Evolutionary conservation across 2,113 vertebrate genomes (phyloP), one percentile per base, ranked within the genome.

Genomic region (Alethe castanea): DNA sequence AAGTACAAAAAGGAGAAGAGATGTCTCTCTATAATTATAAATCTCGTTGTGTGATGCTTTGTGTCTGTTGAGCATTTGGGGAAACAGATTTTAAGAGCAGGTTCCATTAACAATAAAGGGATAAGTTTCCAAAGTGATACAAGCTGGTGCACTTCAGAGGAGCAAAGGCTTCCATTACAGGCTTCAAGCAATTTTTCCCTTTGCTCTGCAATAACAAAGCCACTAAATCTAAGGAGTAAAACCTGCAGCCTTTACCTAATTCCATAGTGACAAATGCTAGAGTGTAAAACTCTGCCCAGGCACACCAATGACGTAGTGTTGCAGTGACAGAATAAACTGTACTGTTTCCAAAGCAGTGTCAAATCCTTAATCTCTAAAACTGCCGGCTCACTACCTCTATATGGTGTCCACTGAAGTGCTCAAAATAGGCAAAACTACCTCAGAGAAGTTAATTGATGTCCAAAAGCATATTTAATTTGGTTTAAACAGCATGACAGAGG

Each of bases 71-170:
- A 95, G 54, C 92, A 91, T 95, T 91, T 95, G 96, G 74, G 42
- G 38, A 83, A 96, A 82, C 81, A 96, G 93, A 95, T 93, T 95
- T 94, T 80, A 66, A n/a, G 92, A 93, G 77, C 91, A 95, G 85
- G 81, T 96, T 95, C 84, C 74, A 91, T 88, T 94, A 96, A 79
- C 81, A 90, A 73, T 86, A 94, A 94, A 13, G 35, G 85, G 67
- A 73, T 67, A 83, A 88, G 47, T 62, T 94, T 88, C 88, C 64
- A 67, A 95, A 86, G 81, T 73, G 86, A 88, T 66, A 65, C 87
- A 95, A 92, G 66, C 94, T 92, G 94, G 50, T 52, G 33, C 54
- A 73, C 76, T 94, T 92, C 54, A 84, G 77, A 95, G 76, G 36
- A 81, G 86, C 69, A 97, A 91, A 94, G 81, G 40, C 69, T 96